Evolutionary conservation across 2,888 invertebrate genomes (phyloP), one percentile per base, ranked within the genome.

Genomic region (Orthosia incerta): DNA sequence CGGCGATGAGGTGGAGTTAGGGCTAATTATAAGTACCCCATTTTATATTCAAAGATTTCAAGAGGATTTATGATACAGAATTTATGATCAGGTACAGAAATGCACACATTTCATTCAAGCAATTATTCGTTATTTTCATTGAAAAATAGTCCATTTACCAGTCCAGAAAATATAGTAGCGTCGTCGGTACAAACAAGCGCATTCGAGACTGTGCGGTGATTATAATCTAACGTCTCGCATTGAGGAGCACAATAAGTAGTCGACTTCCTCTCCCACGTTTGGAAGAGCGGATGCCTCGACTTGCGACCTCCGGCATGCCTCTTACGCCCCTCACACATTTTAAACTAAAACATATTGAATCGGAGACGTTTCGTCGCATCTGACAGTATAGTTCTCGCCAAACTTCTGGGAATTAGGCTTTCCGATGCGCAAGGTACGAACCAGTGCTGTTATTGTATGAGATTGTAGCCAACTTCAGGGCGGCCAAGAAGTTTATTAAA

Each of bases 261-360:
- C 90, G 92, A 93, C 95, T 94, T 96, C 95, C 96, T 96, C 95
- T 96, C 96, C 93, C 95, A 95, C 96, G 95, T 93, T 94, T 92
- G 91, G 92, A 89, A 88, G 89, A 90, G 91, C 95, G 95, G 95
- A 95, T 94, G 95, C 93, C 90, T 87, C 92, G 91, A 92, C 93
- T 93, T 86, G 89, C 94, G 94, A 93, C 94, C 95, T 94, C 94
- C 93, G 93, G 90, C 90, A 85, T 84, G 83, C 88, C 85, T 91
- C 90, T 90, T 90, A 89, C 88, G 87, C 90, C 89, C 90, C 90
- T 89, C 84, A 83, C 84, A 83, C 86, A 86, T 87, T 89, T 87
- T 87, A 88, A 87, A 86, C 83, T 81, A 83, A 87, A 86, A 75
- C 80, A 78, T 72, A 72, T 78, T 75, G 57, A 65, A 85, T 76